Evolutionary conservation across 2,888 invertebrate genomes (phyloP).

Genomic region (Agrochola macilenta): DNA sequence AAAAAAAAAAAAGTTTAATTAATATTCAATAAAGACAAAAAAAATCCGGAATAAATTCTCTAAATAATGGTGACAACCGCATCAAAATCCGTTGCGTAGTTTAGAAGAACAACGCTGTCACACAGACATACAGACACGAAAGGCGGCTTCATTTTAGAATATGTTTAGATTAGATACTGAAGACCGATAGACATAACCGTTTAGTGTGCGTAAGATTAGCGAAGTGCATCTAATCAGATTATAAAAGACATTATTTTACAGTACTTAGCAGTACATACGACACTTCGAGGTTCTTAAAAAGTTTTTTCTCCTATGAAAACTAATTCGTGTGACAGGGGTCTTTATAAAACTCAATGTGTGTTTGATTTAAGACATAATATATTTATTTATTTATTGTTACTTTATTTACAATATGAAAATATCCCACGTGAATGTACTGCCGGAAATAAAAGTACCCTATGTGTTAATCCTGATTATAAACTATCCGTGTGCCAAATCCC

Average conservation of each 20-base stretch:
- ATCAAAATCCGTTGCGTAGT: neutral
- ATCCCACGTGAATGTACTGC: too few relatives aligned
- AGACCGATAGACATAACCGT: neutral
- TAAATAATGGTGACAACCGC: neutral
- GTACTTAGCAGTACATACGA: neutral
- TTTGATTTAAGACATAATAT: too few relatives aligned
- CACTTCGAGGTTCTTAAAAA: neutral
- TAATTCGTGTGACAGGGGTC: neutral
- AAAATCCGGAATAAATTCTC: neutral
- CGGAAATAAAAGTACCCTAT: too few relatives aligned
- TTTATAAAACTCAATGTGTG: neutral
- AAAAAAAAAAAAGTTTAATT: too few relatives aligned
- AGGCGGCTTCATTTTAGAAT: neutral
- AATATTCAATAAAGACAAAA: too few relatives aligned
- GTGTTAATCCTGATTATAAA: too few relatives aligned
- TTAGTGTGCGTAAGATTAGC: neutral
- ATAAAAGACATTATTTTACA: neutral
- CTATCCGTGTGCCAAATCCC: too few relatives aligned
- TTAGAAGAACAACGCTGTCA: neutral
- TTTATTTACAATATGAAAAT: too few relatives aligned
- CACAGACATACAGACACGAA: neutral
- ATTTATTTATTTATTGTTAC: too few relatives aligned
- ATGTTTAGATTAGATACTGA: neutral
- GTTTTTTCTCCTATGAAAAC: too few relatives aligned
- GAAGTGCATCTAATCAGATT: neutral